Conservation (phyloP, 2,888 invertebrate species). For the Amiota mariae region DNA sequence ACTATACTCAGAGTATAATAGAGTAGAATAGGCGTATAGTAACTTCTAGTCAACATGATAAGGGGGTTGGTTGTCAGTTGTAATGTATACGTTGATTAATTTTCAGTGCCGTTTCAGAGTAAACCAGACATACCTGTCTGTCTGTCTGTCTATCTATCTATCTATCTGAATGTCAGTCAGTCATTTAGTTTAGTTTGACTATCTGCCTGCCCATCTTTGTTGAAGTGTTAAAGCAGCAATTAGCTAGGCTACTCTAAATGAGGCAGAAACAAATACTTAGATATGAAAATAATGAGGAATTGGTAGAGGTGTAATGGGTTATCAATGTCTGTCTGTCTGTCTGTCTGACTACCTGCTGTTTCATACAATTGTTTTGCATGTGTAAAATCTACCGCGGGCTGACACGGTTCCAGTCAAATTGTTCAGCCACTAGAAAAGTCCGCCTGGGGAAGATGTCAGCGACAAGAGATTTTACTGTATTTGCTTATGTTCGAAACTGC, state of each 20-base stretch:
- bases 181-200: background rate
- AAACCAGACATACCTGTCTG: background rate
- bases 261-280: too few species aligned
- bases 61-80: conserved; percentile 4
- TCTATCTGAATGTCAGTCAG: background rate
- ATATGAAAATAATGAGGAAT: too few species aligned
- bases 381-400: too few species aligned
- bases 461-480: too few species aligned
- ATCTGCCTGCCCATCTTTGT: background rate
- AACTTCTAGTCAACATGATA: background rate
- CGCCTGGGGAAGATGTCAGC: too few species aligned
- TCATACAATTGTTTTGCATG: background rate
- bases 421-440: too few species aligned
- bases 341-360: background rate
- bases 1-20: background rate
- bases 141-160: background rate
- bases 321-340: background rate
- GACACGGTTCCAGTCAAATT: too few species aligned
- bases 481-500: conserved; percentile 16
- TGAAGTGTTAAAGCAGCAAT: conserved; percentile 26
- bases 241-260: background rate
- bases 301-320: conserved; percentile 1
- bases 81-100: conserved; percentile 29
- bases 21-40: too few species aligned
- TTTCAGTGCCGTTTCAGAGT: background rate